Evolutionary conservation across 2,113 vertebrate genomes (phyloP).

Genomic region (Nothocercus julius): DNA sequence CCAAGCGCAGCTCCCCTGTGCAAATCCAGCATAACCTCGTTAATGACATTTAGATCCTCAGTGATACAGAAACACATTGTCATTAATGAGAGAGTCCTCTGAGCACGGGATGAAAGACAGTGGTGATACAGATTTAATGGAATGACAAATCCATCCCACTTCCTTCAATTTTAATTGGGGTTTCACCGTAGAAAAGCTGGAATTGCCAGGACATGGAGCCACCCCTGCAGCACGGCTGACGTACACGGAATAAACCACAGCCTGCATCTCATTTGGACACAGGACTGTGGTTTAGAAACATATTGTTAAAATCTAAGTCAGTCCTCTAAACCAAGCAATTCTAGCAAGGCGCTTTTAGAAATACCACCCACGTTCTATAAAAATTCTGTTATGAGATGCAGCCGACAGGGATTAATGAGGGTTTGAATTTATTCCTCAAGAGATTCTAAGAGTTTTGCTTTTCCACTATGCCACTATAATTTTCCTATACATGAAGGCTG

Average conservation of each 20-base stretch:
- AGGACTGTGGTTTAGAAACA: neutral
- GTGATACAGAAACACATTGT: neutral
- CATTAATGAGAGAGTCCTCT: neutral
- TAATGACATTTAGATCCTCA: neutral
- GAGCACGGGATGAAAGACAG: neutral
- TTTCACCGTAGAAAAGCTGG: neutral
- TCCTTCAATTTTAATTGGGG: neutral
- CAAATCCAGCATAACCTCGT: neutral
- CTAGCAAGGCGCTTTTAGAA: constrained; percentile 10
- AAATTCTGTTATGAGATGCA: constrained; percentile 20
- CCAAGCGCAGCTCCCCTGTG: neutral
- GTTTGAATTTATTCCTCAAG: constrained; percentile 24
- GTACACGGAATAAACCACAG: neutral
- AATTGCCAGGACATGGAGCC: neutral
- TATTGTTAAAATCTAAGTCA: neutral
- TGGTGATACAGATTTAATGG: neutral
- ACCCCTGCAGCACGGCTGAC: rapidly evolving
- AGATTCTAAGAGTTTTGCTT: neutral
- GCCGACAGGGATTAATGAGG: constrained; percentile 52
- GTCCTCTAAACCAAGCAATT: neutral
- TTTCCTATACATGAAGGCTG: neutral
- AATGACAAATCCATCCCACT: neutral
- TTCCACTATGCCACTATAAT: neutral
- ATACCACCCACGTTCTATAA: constrained; percentile 12
- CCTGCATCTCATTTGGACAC: neutral